A percentile compares a stretch with the other conserved stretches of the same genome.
These are phyloP conservation scores for Phania funesta DNA, from an alignment of 2,888 invertebrate genomes.

Conservation along the genomic window DNA sequence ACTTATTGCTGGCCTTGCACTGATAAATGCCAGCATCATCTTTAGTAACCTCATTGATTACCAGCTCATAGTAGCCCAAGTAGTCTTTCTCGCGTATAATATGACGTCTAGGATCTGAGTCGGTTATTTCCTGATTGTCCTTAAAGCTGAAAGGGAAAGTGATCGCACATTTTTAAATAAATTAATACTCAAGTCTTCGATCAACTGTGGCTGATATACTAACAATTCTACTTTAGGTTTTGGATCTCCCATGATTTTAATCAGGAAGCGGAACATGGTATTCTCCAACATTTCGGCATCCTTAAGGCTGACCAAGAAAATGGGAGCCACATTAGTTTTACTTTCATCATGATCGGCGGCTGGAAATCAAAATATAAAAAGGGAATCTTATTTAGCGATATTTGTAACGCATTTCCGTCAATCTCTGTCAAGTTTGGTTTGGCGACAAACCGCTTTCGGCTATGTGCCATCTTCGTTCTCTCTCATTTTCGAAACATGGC, in stretches of 20 bases:
- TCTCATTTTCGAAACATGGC: no score
- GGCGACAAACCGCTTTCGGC: no score
- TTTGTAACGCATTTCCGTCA: no score
- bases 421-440: no score
- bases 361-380: constrained; percentile 42
- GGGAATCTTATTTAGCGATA: neutral
- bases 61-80: constrained; percentile 92
- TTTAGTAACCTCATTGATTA: constrained; percentile 89
- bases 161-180: neutral
- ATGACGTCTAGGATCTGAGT: constrained; percentile 85
- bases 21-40: constrained; percentile 91
- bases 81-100: constrained; percentile 88
- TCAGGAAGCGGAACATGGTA: constrained; percentile 92
- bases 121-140: constrained; percentile 87
- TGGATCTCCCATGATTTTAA: constrained; percentile 92
- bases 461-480: no score
- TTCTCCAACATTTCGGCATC: constrained; percentile 93
- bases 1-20: constrained; percentile 90
- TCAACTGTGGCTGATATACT: constrained; percentile 79
- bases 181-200: no score
- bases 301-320: constrained; percentile 91
- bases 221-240: constrained; percentile 95
- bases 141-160: constrained; percentile 85
- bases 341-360: constrained; percentile 84
- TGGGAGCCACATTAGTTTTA: constrained; percentile 89